phyloP scores from a whole-genome alignment of 92 coral and sea anemone species.

The Heteractis magnifica region DNA sequence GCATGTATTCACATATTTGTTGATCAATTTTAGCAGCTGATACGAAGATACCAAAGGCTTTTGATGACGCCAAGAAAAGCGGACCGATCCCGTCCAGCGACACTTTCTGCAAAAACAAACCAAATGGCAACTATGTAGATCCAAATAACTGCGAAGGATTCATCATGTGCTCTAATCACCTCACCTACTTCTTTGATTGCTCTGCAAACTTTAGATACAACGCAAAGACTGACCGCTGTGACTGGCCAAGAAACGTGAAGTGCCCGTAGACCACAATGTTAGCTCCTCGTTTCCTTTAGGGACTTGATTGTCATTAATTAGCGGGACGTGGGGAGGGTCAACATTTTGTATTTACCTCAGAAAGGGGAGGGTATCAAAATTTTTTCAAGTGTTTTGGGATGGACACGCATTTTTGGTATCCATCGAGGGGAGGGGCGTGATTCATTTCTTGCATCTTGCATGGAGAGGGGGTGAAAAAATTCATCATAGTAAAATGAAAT shows the following conservation, averaged over 20 bases:
- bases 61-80: not conserved
- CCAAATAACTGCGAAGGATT: conserved; percentile 42
- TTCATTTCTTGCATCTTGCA: no score
- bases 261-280: not conserved
- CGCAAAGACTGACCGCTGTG: conserved; percentile 23
- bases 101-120: conserved; percentile 20
- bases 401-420: no score
- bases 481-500: no score
- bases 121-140: conserved; percentile 34
- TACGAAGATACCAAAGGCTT: not conserved
- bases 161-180: conserved; percentile 31
- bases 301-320: no score
- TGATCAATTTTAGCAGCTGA: not conserved
- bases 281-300: no score
- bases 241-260: no score
- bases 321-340: not conserved
- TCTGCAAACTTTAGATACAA: conserved; percentile 28
- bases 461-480: no score
- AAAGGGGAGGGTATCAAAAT: no score
- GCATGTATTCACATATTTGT: not conserved
- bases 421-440: no score
- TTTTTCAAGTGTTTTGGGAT: no score
- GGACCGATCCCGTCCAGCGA: not conserved
- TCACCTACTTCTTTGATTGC: conserved; percentile 28
- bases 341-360: not conserved